Conservation (phyloP, 2,888 invertebrate species). For the Cantharis lateralis region DNA sequence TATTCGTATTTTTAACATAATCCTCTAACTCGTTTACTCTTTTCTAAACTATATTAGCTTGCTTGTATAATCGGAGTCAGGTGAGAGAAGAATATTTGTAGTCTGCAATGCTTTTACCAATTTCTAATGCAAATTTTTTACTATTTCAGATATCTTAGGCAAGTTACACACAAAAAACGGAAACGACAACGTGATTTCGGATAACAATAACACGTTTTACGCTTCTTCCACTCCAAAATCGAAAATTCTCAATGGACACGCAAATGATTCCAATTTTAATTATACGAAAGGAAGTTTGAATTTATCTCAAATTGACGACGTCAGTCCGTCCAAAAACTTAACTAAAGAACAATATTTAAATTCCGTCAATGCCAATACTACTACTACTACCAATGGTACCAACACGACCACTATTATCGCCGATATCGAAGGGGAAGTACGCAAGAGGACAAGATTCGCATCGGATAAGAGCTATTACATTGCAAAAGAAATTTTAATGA, state of each 20-base stretch:
- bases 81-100: conserved; percentile 10
- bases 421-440: conserved; percentile 54
- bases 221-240: conserved; percentile 55
- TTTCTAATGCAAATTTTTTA: neutral
- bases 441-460: conserved; percentile 48
- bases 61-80: conserved; percentile 5
- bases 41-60: neutral
- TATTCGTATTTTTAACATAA: conserved; percentile 25
- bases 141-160: conserved; percentile 29
- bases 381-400: conserved; percentile 41
- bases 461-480: conserved; percentile 78
- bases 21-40: neutral
- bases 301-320: conserved; percentile 35
- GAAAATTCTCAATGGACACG: conserved; percentile 45
- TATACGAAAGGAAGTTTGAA: conserved; percentile 53
- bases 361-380: conserved; percentile 50
- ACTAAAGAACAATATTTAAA: conserved; percentile 53
- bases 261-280: conserved; percentile 39
- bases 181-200: conserved; percentile 32
- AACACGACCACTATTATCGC: conserved; percentile 53
- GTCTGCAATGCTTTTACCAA: neutral
- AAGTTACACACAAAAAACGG: conserved; percentile 10
- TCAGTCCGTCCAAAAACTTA: conserved; percentile 44
- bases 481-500: conserved; percentile 92
- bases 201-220: conserved; percentile 52